phyloP scores from a whole-genome alignment of 2,797 vertebrate species.

The Rhynchonycteris naso region DNA sequence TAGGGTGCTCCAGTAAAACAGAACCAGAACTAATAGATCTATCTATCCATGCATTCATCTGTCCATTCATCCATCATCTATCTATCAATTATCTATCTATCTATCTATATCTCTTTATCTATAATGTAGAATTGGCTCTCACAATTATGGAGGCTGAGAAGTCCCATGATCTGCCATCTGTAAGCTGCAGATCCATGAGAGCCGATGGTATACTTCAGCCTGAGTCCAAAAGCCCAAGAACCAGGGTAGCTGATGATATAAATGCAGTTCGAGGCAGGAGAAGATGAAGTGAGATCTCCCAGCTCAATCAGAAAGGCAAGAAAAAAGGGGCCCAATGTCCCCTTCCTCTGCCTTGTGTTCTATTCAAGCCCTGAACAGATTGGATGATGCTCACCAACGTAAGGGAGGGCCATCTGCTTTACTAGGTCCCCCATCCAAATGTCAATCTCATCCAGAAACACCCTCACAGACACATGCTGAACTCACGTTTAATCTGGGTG shows the following conservation, averaged over 20 bases:
- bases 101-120: neutral
- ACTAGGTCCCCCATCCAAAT: neutral
- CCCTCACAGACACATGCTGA: neutral
- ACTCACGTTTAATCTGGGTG: neutral
- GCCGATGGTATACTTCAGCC: neutral
- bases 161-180: too few species aligned
- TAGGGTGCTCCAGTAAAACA: neutral
- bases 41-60: neutral
- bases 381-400: neutral
- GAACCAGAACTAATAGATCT: neutral
- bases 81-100: too few species aligned
- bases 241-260: neutral
- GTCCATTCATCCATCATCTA: neutral
- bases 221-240: neutral
- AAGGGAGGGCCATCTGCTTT: neutral
- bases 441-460: neutral
- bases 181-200: neutral
- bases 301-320: neutral
- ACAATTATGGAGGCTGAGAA: too few species aligned
- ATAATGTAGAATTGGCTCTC: too few species aligned
- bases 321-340: neutral
- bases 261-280: neutral
- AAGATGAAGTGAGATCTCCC: neutral
- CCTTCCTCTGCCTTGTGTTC: neutral
- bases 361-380: neutral